Conservation (phyloP, 2,888 invertebrate genomes). For the Adela reaumurella region DNA sequence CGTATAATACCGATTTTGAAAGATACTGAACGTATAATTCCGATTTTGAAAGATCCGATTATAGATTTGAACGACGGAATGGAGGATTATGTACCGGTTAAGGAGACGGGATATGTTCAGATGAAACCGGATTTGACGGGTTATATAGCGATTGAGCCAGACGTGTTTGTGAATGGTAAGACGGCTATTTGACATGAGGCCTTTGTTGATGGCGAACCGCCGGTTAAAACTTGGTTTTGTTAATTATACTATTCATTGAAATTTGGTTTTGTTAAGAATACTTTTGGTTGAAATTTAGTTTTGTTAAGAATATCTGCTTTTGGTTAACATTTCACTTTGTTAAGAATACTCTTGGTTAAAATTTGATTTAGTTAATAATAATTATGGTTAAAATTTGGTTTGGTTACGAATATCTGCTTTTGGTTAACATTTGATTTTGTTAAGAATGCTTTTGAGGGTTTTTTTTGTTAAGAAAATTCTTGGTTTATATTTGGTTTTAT, state of each 20-base stretch:
- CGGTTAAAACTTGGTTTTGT: constrained; percentile 53
- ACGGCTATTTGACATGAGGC: constrained; percentile 40
- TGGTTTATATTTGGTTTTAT: too few relatives aligned
- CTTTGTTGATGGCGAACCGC: constrained; percentile 21
- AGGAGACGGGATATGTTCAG: constrained; percentile 14
- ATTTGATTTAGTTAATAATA: too few relatives aligned
- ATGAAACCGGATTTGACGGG: constrained; percentile 23
- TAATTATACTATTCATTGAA: constrained; percentile 14
- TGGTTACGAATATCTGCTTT: too few relatives aligned
- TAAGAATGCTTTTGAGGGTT: too few relatives aligned
- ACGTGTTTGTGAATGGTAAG: constrained; percentile 4
- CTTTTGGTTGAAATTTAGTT: too few relatives aligned
- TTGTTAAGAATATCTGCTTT: too few relatives aligned
- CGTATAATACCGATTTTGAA: constrained; percentile 5
- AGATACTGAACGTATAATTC: constrained; percentile 20
- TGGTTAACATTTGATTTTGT: too few relatives aligned
- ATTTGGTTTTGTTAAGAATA: too few relatives aligned
- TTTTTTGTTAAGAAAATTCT: too few relatives aligned
- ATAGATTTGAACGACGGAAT: constrained; percentile 33
- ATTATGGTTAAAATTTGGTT: too few relatives aligned
- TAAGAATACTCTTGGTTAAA: too few relatives aligned
- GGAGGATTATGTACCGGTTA: constrained; percentile 41
- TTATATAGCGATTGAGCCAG: constrained; percentile 21
- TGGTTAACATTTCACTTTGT: too few relatives aligned
- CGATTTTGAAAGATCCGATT: constrained; percentile 23